These are phyloP conservation scores for Clanis bilineata DNA, from an alignment of 2,888 invertebrate genomes.

Conservation along the genomic window DNA sequence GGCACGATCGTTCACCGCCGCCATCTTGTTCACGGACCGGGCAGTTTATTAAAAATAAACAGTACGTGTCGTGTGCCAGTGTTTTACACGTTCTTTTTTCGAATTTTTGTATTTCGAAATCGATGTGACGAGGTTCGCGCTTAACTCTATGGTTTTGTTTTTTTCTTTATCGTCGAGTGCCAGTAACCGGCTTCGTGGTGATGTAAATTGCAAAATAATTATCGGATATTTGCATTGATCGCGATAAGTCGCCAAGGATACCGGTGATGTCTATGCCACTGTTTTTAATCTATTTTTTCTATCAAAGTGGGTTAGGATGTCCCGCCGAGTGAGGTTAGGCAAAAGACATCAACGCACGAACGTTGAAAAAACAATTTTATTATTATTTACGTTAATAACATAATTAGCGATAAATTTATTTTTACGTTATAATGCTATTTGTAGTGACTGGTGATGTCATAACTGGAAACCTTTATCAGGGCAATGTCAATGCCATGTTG, in stretches of 20 bases:
- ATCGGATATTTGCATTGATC: slow-evolving; percentile 52
- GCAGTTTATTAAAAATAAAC: slow-evolving; percentile 67
- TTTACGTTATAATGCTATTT: background rate
- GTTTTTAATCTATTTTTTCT: slow-evolving; percentile 39
- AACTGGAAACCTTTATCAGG: slow-evolving; percentile 1
- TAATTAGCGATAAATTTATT: background rate
- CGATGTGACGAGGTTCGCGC: slow-evolving; percentile 23
- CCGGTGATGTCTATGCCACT: slow-evolving; percentile 41
- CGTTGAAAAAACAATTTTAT: slow-evolving; percentile 1
- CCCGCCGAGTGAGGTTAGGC: slow-evolving; percentile 38
- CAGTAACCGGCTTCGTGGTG: slow-evolving; percentile 45
- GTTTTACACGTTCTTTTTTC: slow-evolving; percentile 36
- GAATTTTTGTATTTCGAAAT: background rate
- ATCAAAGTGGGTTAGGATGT: slow-evolving; percentile 32
- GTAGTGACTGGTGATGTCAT: slow-evolving; percentile 2
- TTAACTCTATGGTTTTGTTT: slow-evolving; percentile 32
- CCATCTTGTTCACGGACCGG: slow-evolving; percentile 65
- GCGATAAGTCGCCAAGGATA: slow-evolving; percentile 42
- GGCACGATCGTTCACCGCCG: slow-evolving; percentile 59
- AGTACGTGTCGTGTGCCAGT: slow-evolving; percentile 58
- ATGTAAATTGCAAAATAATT: slow-evolving; percentile 74
- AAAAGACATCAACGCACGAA: slow-evolving; percentile 10
- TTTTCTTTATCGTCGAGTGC: slow-evolving; percentile 45
- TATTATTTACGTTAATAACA: background rate
- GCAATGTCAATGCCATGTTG: slow-evolving; percentile 4